phyloP scores from a whole-genome alignment of 2,113 vertebrate species.

The Stigmatopora nigra region DNA sequence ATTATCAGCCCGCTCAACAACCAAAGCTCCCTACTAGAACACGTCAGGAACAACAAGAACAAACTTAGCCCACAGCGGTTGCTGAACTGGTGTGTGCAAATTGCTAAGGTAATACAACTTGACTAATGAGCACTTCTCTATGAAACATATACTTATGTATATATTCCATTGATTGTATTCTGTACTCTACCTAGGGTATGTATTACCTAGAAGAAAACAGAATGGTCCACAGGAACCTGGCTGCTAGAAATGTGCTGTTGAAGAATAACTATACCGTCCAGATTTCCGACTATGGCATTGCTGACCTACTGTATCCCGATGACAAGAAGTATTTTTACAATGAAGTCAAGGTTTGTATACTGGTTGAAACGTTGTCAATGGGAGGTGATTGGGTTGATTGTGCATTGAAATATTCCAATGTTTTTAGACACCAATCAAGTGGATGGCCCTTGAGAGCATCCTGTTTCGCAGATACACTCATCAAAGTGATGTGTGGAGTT shows the following conservation, averaged over 20 bases:
- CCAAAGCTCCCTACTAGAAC: slow-evolving; percentile 83
- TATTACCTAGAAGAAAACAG: slow-evolving; percentile 90
- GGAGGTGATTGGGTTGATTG: neutral
- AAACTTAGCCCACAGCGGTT: slow-evolving; percentile 78
- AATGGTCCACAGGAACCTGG: slow-evolving; percentile 89
- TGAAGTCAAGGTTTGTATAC: slow-evolving; percentile 77
- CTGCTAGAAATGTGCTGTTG: slow-evolving; percentile 72
- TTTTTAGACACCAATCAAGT: slow-evolving; percentile 83
- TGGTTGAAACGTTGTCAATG: neutral
- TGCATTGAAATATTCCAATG: neutral
- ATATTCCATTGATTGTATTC: neutral
- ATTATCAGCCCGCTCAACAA: slow-evolving; percentile 81
- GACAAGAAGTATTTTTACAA: slow-evolving; percentile 87
- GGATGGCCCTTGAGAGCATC: slow-evolving; percentile 94
- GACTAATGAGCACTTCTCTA: neutral
- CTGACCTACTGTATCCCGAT: slow-evolving; percentile 84
- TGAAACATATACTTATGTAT: neutral
- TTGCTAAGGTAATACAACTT: slow-evolving; percentile 79
- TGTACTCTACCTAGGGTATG: slow-evolving; percentile 76
- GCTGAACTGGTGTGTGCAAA: slow-evolving; percentile 95
- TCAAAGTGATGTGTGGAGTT: slow-evolving; percentile 96
- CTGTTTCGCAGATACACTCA: slow-evolving; percentile 89
- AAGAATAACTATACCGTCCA: slow-evolving; percentile 85
- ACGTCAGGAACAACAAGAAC: slow-evolving; percentile 75
- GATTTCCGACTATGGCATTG: slow-evolving; percentile 88